Percentiles rank a stretch among this genome's conserved stretches.
Conservation (phyloP, 2,113 vertebrate species). For the Odocoileus virginianus region DNA sequence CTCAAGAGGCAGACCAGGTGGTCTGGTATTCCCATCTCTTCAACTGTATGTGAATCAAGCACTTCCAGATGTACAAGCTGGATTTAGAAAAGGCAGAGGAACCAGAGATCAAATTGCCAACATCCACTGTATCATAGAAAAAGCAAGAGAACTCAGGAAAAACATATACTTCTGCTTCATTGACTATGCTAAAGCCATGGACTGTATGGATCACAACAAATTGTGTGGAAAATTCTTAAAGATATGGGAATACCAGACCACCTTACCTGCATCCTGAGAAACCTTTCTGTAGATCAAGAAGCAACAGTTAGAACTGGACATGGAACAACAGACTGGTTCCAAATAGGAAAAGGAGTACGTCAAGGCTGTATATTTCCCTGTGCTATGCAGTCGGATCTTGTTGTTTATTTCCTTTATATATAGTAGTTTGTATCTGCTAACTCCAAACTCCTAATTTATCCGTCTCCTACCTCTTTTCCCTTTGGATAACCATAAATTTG, state of each 20-base stretch:
- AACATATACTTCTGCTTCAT: not conserved
- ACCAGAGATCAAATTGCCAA: not conserved
- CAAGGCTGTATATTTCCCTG: not conserved
- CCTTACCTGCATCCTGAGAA: not conserved
- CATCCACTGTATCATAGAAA: not conserved
- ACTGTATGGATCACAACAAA: not conserved
- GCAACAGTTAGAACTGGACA: not conserved
- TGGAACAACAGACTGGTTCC: not conserved
- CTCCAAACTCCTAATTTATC: not conserved
- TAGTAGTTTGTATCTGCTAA: not conserved
- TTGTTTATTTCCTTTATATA: not conserved
- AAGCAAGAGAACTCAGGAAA: not conserved
- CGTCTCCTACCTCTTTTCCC: not conserved
- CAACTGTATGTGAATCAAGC: not conserved
- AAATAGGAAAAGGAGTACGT: not conserved
- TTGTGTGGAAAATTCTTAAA: not conserved
- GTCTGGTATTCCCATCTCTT: not conserved
- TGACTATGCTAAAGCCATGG: not conserved
- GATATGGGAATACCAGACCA: not conserved
- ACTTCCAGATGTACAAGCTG: not conserved
- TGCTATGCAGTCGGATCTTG: not conserved
- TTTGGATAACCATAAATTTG: not conserved
- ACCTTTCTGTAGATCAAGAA: not conserved
- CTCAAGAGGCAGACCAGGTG: not conserved
- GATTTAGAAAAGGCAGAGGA: not conserved